Evolutionary conservation across 2,113 vertebrate genomes (phyloP), one percentile per base, ranked within the genome.

Genomic region (Struthio camelus): DNA sequence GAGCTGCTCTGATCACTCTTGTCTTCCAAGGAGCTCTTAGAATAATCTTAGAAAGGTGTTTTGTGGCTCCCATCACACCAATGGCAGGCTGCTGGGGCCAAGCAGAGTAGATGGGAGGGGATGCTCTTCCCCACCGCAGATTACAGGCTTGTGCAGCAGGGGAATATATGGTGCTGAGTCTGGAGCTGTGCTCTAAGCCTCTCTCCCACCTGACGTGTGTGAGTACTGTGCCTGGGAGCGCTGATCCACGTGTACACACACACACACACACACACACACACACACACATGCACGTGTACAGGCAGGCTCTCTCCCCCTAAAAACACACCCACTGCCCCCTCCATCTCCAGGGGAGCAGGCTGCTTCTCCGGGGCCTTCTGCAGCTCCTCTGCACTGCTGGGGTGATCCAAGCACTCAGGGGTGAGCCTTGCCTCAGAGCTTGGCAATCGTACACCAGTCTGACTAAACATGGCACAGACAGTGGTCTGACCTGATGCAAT

Each of bases 61-160:
- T 78, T 64, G 36, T 3, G 0, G 48, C 44, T 93, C 56, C 23
- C 61, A 27, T 23, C 34, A 17, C 70, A 50, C 22, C 59, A 77
- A 62, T 6, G 9, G 24, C 58, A 46, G 69, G 5, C 27, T 56
- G 67, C n/a, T 1, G 2, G 46, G 76, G 66, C 53, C 58, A 25
- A 40, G 27, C 0, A 1, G 34, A 44, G 62, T 0, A 0, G 27
- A 0, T 19, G 18, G 25, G 36, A 54, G 51, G 4, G 8, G 4
- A 62, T 25, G 14, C 67, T 69, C 32, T 83, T 75, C 5, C 44
- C 22, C 25, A 3, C 7, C 2, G 1, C 1, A 1, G n/a, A 64
- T 64, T 70, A 76, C 81, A 32, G 81, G 40, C 23, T 36, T 40
- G 42, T 38, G 54, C 51, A 30, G 62, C 1, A 1, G 46, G 30